These are phyloP conservation scores for Himantopus leucocephalus DNA, from an alignment of 2,113 vertebrate genomes.

Conservation along the genomic window DNA sequence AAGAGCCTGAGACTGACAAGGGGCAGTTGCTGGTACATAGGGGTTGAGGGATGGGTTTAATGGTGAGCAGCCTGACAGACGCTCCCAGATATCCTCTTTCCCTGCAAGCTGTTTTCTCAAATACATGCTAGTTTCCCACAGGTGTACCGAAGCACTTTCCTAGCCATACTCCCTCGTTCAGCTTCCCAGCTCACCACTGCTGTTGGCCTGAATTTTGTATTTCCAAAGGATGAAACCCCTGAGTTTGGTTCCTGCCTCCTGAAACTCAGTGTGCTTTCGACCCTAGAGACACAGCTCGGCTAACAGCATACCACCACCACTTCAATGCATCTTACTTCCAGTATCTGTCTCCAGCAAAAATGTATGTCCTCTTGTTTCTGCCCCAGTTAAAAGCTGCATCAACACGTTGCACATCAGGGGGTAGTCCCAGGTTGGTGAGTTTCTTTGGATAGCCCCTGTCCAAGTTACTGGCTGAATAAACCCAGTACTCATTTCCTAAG, in stretches of 20 bases:
- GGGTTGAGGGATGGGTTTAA: background rate
- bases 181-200: background rate
- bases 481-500: conserved; percentile 90
- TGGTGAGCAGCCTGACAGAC: background rate
- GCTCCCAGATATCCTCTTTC: background rate
- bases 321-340: conserved; percentile 84
- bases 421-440: conserved; percentile 85
- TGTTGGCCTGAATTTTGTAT: background rate
- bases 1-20: background rate
- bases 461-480: conserved; percentile 87
- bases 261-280: background rate
- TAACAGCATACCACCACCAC: background rate
- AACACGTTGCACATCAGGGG: conserved; percentile 81
- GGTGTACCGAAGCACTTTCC: background rate
- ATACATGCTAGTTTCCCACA: background rate
- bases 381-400: conserved; percentile 93
- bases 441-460: conserved; percentile 92
- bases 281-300: background rate
- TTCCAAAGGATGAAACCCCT: background rate
- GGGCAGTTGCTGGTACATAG: background rate
- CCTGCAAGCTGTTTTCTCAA: background rate
- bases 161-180: background rate
- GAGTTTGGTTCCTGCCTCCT: background rate
- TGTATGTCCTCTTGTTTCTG: conserved; percentile 94
- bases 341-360: conserved; percentile 92